A percentile compares a stretch with the other conserved stretches of the same genome.
phyloP scores from a whole-genome alignment of 2,888 invertebrate species.

The Coenonympha glycerion region DNA sequence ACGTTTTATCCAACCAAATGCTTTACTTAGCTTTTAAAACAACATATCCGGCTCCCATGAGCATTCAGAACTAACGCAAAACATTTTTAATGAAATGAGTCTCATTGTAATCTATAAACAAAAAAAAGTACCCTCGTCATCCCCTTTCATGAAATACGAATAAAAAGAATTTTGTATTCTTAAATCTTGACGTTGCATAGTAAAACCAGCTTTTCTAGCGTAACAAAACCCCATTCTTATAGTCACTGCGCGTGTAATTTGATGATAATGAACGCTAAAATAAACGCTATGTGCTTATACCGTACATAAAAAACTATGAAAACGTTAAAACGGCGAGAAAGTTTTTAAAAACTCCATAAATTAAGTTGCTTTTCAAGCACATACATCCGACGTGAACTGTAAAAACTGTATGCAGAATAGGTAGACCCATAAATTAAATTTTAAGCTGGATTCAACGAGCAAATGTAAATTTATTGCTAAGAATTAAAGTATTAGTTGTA shows the following conservation, averaged over 20 bases:
- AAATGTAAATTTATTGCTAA: not conserved
- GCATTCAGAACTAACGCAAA: slow-evolving; percentile 7
- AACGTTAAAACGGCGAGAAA: not conserved
- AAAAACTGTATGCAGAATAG: not conserved
- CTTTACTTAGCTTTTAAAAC: not conserved
- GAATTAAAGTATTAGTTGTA: too few relatives aligned
- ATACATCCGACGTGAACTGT: not conserved
- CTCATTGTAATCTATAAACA: slow-evolving; percentile 18
- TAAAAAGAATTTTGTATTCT: slow-evolving; percentile 27
- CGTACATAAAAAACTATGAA: not conserved
- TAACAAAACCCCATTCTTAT: slow-evolving; percentile 24
- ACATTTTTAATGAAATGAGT: slow-evolving; percentile 16
- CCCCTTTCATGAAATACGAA: slow-evolving; percentile 21
- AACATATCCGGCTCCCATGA: not conserved
- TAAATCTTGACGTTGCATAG: slow-evolving; percentile 27
- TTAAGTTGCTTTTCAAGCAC: not conserved
- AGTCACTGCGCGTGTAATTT: slow-evolving; percentile 44
- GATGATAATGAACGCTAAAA: slow-evolving; percentile 55
- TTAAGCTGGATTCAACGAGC: not conserved
- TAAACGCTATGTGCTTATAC: slow-evolving; percentile 44
- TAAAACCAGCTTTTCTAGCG: slow-evolving; percentile 21
- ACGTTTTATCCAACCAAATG: too few relatives aligned
- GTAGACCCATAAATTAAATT: not conserved
- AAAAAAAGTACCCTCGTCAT: slow-evolving; percentile 19
- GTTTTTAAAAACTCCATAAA: not conserved